Evolutionary conservation across 2,113 vertebrate genomes (phyloP), one percentile per base, ranked within the genome.

Genomic region (Ancistrus triradiatus): DNA sequence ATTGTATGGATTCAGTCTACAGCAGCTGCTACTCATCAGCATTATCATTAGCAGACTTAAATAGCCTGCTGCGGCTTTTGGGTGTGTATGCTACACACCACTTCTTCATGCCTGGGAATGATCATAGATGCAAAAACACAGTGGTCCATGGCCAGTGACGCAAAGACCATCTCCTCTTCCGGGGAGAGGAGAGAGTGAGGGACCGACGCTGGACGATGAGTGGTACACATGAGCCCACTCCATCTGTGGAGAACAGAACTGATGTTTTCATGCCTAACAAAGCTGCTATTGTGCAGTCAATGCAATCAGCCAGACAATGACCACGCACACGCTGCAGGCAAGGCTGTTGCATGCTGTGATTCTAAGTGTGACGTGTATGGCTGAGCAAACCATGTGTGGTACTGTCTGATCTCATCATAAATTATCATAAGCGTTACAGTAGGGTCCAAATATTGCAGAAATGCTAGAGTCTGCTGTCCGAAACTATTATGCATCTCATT

Each of bases 91-190:
- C 42, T 17, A 25, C 35, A 40, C 33, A 17, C 28, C 15, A 19
- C 21, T 14, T 47, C 27, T 49, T 35, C 63, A 56, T 8, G 44
- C 17, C 52, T 57, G 63, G n/a, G 22, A 58, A 57, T 48, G 63
- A 57, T 58, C 63, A 58, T 10, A 1, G 17, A 19, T 44, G 49
- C 37, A 15, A 63, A 63, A 52, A 44, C 61, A 53, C 25, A 53
- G 53, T 44, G 25, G 61, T 43, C 4, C 38, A 33, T 57, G 53
- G 18, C 21, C 25, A 22, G 58, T 66, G 63, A 66, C 63, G 63
- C 63, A 66, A 18, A 37, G 38, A 7, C 10, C 15, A 51, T 50
- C 47, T 40, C 33, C 13, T 21, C 6, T 13, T 21, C 19, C 9
- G 14, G 40, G 14, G 11, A 53, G 48, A 19, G 61, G 50, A 48